phyloP scores from a whole-genome alignment of 2,113 vertebrate genomes.

The Pygoscelis antarcticus region DNA sequence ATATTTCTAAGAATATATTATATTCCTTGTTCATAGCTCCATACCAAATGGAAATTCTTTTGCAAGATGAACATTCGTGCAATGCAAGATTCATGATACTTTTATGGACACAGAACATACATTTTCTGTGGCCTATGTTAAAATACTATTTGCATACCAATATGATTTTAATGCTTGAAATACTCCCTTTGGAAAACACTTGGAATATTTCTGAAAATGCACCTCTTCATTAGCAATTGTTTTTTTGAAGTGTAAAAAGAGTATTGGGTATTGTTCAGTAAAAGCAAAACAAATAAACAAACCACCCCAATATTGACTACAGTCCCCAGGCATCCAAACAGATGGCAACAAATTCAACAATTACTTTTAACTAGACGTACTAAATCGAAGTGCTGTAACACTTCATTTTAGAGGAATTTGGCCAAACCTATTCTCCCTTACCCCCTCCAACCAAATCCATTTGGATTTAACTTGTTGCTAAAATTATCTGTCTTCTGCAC shows the following conservation, averaged over 20 bases:
- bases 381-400: slow-evolving; percentile 36
- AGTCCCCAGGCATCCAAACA: background rate
- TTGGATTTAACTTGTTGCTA: slow-evolving; percentile 85
- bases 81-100: background rate
- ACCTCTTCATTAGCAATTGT: background rate
- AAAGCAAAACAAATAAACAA: slow-evolving; percentile 30
- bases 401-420: slow-evolving; percentile 60
- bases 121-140: background rate
- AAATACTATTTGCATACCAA: background rate
- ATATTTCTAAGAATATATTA: background rate
- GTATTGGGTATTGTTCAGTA: background rate
- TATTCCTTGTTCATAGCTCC: background rate
- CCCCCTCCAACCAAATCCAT: slow-evolving; percentile 62
- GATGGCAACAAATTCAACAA: slow-evolving; percentile 34
- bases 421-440: slow-evolving; percentile 32
- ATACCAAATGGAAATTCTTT: background rate
- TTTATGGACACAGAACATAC: background rate
- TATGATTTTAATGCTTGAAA: background rate
- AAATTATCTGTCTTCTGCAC: slow-evolving; percentile 87
- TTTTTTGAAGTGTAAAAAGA: background rate
- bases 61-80: background rate
- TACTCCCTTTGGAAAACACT: background rate
- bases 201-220: background rate
- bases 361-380: slow-evolving; percentile 35
- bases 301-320: background rate